Evolutionary conservation across 2,113 vertebrate species (phyloP).

Genomic region (Xerus inauris): DNA sequence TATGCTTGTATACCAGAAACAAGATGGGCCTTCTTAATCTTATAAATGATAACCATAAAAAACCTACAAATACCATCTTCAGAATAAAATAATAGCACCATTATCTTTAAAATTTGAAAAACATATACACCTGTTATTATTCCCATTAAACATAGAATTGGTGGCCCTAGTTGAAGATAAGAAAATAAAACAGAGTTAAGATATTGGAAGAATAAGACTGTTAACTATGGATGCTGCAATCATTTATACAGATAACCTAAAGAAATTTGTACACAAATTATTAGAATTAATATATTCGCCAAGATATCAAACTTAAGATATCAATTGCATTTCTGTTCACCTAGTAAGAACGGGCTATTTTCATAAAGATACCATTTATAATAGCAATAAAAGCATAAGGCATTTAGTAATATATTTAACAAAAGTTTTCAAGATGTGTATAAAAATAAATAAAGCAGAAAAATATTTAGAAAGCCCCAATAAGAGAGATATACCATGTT

Average conservation of each 20-base stretch:
- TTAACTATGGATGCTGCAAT: conserved; percentile 2
- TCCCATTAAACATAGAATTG: conserved; percentile 16
- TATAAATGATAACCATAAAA: neutral
- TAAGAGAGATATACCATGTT: neutral
- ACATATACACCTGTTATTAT: neutral
- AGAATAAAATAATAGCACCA: conserved; percentile 51
- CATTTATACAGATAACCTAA: conserved; percentile 33
- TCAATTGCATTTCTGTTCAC: neutral
- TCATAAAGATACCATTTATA: neutral
- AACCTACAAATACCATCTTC: neutral
- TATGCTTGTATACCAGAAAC: neutral
- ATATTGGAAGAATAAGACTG: conserved; percentile 8
- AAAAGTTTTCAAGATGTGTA: neutral
- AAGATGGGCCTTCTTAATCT: conserved; percentile 25
- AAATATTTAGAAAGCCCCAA: neutral
- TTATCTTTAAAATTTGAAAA: conserved; percentile 58
- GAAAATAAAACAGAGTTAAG: conserved; percentile 56
- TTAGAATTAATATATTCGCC: conserved; percentile 44
- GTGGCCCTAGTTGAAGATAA: conserved; percentile 26
- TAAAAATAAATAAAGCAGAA: neutral
- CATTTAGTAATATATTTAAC: neutral
- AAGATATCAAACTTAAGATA: neutral
- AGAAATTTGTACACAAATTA: conserved; percentile 5
- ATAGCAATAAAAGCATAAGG: conserved; percentile 7
- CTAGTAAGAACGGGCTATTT: neutral